These are phyloP conservation scores for Lysiphlebus fabarum DNA, from an alignment of 1,140 invertebrate species.

Conservation along the genomic window DNA sequence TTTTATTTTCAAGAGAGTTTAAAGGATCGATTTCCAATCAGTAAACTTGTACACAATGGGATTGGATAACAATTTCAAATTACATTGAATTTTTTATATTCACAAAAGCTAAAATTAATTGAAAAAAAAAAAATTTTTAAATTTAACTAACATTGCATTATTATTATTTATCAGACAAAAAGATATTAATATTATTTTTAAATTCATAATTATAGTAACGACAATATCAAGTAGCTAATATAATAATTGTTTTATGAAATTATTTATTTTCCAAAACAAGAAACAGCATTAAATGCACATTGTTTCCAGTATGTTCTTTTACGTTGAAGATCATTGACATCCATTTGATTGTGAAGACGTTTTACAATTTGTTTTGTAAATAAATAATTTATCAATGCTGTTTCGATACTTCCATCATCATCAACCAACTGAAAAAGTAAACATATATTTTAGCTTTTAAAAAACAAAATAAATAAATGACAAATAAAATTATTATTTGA, in stretches of 20 bases:
- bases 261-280: slow-evolving; percentile 60
- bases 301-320: slow-evolving; percentile 66
- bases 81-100: too few species aligned
- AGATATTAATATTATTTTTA: not conserved
- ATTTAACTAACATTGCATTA: not conserved
- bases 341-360: slow-evolving; percentile 53
- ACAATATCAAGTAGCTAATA: not conserved
- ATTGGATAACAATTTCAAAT: too few species aligned
- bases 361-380: slow-evolving; percentile 60
- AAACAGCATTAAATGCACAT: slow-evolving; percentile 66
- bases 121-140: too few species aligned
- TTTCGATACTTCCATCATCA: slow-evolving; percentile 56
- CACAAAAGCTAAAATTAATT: too few species aligned
- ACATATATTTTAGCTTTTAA: not conserved
- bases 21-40: too few species aligned
- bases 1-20: too few species aligned
- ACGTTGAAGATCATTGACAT: slow-evolving; percentile 56
- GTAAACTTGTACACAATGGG: too few species aligned
- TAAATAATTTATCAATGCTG: slow-evolving; percentile 59
- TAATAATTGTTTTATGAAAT: not conserved
- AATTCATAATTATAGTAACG: too few species aligned
- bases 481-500: too few species aligned
- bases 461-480: too few species aligned
- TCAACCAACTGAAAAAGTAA: slow-evolving; percentile 43
- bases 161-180: not conserved